These are phyloP conservation scores for Stenoptilia bipunctidactyla DNA, from an alignment of 2,888 invertebrate genomes.

Conservation along the genomic window DNA sequence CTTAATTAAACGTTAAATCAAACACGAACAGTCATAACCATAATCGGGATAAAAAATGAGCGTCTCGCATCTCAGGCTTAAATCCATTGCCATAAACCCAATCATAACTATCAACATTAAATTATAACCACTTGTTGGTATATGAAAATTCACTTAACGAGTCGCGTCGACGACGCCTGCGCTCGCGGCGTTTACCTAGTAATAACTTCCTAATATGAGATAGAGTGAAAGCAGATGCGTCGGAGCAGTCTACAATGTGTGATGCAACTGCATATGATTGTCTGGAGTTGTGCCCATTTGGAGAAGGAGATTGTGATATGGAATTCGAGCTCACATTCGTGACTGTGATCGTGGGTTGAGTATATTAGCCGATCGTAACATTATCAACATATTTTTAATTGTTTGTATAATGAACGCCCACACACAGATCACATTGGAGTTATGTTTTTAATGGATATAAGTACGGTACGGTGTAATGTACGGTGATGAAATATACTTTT, in stretches of 20 bases:
- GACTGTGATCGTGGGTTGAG: too few species aligned
- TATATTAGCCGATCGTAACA: too few species aligned
- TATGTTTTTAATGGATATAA: too few species aligned
- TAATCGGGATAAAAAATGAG: too few species aligned
- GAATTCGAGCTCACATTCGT: background rate
- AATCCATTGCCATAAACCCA: too few species aligned
- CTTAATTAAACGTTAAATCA: too few species aligned
- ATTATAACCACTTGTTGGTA: slow-evolving; percentile 15
- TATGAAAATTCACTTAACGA: slow-evolving; percentile 29
- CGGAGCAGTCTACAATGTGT: slow-evolving; percentile 13
- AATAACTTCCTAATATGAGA: slow-evolving; percentile 37
- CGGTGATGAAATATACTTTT: too few species aligned
- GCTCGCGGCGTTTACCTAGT: slow-evolving; percentile 4
- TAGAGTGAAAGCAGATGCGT: slow-evolving; percentile 30
- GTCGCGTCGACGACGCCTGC: slow-evolving; percentile 8
- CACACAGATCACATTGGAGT: background rate
- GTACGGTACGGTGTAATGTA: too few species aligned
- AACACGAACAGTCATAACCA: too few species aligned
- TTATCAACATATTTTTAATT: too few species aligned
- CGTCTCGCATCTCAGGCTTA: too few species aligned
- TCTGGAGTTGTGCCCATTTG: slow-evolving; percentile 1
- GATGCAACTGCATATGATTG: slow-evolving; percentile 17
- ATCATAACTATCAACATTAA: background rate
- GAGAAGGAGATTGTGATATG: background rate
- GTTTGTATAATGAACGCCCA: too few species aligned